Conservation (phyloP, 2,113 vertebrate species). For the Antechinus stuartii region DNA sequence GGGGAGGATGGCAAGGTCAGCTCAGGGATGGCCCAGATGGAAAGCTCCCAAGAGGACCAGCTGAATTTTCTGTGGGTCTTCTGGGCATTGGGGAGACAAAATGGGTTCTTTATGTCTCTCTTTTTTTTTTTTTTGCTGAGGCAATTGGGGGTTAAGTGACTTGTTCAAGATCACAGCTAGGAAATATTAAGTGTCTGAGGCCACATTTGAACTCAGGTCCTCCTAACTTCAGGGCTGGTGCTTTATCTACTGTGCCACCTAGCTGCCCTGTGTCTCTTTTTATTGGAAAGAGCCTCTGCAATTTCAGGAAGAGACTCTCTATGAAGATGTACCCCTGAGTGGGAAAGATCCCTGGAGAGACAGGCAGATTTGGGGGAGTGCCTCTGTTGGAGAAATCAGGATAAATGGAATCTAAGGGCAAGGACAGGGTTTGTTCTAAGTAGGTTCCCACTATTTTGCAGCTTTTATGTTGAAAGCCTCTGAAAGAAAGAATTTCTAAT, state of each 20-base stretch:
- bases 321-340: background rate
- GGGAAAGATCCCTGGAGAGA: background rate
- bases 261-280: background rate
- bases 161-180: no score
- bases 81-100: background rate
- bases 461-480: background rate
- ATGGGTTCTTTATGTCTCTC: no score
- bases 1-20: conserved; percentile 88
- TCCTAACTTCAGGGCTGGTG: no score
- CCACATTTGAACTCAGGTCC: no score
- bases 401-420: background rate
- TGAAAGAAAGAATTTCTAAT: background rate
- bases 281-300: background rate
- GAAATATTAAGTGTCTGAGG: no score
- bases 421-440: background rate
- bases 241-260: no score
- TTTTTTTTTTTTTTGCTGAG: no score
- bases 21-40: background rate
- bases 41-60: background rate
- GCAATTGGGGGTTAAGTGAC: no score
- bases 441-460: background rate
- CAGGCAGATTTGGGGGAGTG: background rate
- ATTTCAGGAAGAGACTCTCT: background rate
- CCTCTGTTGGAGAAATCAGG: background rate
- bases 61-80: background rate